A percentile compares a stretch with the other conserved stretches of the same genome.
phyloP scores from a whole-genome alignment of 2,113 vertebrate genomes.

The Nerophis ophidion region DNA sequence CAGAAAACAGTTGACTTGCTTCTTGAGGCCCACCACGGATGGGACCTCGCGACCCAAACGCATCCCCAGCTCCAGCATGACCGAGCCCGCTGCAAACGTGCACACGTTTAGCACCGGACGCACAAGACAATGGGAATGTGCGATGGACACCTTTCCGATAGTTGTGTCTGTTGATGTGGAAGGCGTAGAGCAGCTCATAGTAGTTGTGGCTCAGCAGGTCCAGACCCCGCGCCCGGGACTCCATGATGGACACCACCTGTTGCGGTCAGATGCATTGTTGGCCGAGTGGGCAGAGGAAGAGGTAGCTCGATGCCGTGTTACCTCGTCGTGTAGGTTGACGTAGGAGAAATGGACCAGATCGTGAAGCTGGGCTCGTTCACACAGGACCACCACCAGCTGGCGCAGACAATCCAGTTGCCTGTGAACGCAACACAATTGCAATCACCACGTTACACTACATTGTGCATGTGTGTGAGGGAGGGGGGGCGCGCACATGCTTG shows the following conservation, averaged over 20 bases:
- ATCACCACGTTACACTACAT: too few species aligned
- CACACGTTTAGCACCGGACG: neutral
- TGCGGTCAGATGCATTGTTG: neutral
- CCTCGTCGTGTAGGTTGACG: slow-evolving; percentile 89
- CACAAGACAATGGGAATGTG: neutral
- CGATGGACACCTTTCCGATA: slow-evolving; percentile 83
- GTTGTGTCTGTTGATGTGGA: slow-evolving; percentile 93
- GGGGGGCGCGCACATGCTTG: slow-evolving; percentile 77
- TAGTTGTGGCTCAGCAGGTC: slow-evolving; percentile 94
- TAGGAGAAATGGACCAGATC: slow-evolving; percentile 92
- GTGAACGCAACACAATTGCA: neutral
- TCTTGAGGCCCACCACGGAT: slow-evolving; percentile 82
- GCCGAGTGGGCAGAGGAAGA: neutral
- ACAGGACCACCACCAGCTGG: slow-evolving; percentile 92
- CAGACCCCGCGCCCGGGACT: slow-evolving; percentile 85
- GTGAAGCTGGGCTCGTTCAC: slow-evolving; percentile 88
- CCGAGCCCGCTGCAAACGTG: slow-evolving; percentile 74
- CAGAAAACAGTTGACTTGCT: slow-evolving; percentile 90
- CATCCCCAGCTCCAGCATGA: slow-evolving; percentile 96
- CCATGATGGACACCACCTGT: slow-evolving; percentile 91
- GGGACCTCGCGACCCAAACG: slow-evolving; percentile 89
- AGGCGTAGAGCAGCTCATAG: slow-evolving; percentile 94
- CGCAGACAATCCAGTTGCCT: slow-evolving; percentile 94
- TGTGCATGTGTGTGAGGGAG: neutral
- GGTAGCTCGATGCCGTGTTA: slow-evolving; percentile 35